Percentiles rank a stretch among this genome's conserved stretches.
Evolutionary conservation across 1,140 invertebrate genomes (phyloP).

Genomic region (Samia ricini): DNA sequence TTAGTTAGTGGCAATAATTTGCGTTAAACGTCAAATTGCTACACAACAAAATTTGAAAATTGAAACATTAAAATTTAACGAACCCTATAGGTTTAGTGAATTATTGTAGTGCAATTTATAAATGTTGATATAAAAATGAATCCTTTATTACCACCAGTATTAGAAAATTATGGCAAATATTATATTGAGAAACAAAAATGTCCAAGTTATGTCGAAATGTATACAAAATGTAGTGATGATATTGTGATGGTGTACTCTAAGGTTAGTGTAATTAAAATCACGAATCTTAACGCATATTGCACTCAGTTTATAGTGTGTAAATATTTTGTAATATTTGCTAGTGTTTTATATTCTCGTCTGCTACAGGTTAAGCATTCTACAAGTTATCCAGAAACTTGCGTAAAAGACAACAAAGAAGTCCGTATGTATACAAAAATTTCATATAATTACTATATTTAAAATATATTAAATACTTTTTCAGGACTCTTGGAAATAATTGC

Average conservation of each 20-base stretch:
- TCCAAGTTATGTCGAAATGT: constrained; percentile 67
- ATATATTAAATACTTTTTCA: too few relatives aligned
- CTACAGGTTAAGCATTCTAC: not conserved
- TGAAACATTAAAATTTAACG: constrained; percentile 11
- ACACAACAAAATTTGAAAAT: constrained; percentile 14
- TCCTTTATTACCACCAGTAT: constrained; percentile 37
- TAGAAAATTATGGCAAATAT: constrained; percentile 48
- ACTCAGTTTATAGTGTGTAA: too few relatives aligned
- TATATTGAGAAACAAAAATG: constrained; percentile 52
- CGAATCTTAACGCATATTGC: too few relatives aligned
- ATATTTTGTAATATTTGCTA: too few relatives aligned
- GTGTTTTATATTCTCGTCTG: not conserved
- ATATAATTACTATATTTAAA: not conserved
- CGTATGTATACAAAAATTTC: not conserved
- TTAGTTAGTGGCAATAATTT: too few relatives aligned
- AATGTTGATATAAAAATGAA: constrained; percentile 31
- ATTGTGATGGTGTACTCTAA: constrained; percentile 57
- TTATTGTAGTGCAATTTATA: not conserved
- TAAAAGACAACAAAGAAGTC: constrained; percentile 13
- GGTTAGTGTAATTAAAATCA: constrained; percentile 35
- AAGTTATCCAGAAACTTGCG: not conserved
- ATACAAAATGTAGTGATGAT: constrained; percentile 49
- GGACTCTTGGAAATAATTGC: too few relatives aligned
- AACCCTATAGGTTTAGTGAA: constrained; percentile 1
- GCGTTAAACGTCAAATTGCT: too few relatives aligned